Base-by-base conservation (phyloP, 2,797 vertebrate genomes). In the Kryptopterus vitreolus region DNA sequence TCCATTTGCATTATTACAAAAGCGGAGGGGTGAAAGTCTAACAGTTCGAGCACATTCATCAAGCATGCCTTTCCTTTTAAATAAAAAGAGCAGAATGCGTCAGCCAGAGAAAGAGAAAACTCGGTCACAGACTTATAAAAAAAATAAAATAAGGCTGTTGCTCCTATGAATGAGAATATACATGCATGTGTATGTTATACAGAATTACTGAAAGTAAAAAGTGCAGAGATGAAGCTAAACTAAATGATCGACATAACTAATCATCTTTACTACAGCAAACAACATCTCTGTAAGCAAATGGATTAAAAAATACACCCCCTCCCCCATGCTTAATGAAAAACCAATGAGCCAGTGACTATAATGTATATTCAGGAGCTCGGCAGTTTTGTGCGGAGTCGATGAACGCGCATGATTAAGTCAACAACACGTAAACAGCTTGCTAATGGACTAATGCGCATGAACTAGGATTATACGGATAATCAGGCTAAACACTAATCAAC, bases 401-500 rank as follows among this genome's bases (percentile, higher is more conserved):
- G 77, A 73, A 33, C 77, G 61, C 61, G 53, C 29, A 16, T 79
- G 52, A 52, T 50, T 57, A 65, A 61, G 65, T n/a, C 35, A 61
- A 53, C 53, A 55, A 76, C 75, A 59, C 59, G 31, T 78, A 78
- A 43, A 71, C 63, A 72, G 18, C 77, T 26, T 26, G 74, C 79
- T 71, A 55, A 82, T 58, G 58, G 76, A n/a, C 22, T 15, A n/a
- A n/a, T n/a, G 52, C 8, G 1, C 63, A 46, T 24, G n/a, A 16
- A 79, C 71, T 58, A 81, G 65, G 69, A 53, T 52, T 53, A 71
- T 57, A 16, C 1, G 13, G 62, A 46, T 85, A 81, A 85, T 81
- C 81, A 26, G 75, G 22, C 70, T 58, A 26, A 18, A 6, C 12
- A 57, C 38, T 81, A 81, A 82, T 75, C 70, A 24, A 78, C 69